Evolutionary conservation across 2,797 vertebrate species (phyloP).

Genomic region (Enteromius mattozi): DNA sequence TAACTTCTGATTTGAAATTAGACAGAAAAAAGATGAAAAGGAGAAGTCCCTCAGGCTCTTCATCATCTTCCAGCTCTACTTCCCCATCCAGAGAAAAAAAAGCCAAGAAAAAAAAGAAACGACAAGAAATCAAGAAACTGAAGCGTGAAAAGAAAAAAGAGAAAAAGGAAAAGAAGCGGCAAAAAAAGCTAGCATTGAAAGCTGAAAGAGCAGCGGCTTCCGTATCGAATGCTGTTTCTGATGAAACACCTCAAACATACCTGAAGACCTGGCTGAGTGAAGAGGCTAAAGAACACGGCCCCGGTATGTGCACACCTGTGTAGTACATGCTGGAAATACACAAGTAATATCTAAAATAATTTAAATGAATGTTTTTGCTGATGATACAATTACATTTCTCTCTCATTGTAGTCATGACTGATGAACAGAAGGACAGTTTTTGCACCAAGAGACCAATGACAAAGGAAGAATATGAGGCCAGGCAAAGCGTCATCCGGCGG

Average conservation of each 20-base stretch:
- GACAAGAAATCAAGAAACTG: slow-evolving; percentile 79
- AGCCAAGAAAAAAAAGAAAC: slow-evolving; percentile 78
- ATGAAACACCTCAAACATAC: slow-evolving; percentile 69
- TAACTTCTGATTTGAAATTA: slow-evolving; percentile 77
- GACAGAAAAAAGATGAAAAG: slow-evolving; percentile 75
- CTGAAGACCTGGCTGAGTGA: slow-evolving; percentile 90
- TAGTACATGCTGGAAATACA: neutral
- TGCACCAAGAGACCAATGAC: slow-evolving; percentile 95
- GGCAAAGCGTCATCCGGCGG: slow-evolving; percentile 91
- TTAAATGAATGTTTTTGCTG: neutral
- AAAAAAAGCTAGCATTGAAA: slow-evolving; percentile 67
- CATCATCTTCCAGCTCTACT: slow-evolving; percentile 75
- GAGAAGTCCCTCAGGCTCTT: slow-evolving; percentile 73
- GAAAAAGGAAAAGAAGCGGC: slow-evolving; percentile 72
- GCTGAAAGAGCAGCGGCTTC: slow-evolving; percentile 53
- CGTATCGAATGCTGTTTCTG: slow-evolving; percentile 33
- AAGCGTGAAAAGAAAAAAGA: slow-evolving; percentile 75
- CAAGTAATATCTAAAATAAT: neutral
- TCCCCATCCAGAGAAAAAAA: slow-evolving; percentile 79
- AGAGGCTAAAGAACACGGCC: slow-evolving; percentile 79
- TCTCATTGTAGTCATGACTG: slow-evolving; percentile 85
- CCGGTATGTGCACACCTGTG: slow-evolving; percentile 74
- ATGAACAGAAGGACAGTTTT: slow-evolving; percentile 94
- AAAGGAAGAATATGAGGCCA: slow-evolving; percentile 94
- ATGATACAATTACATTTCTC: neutral